Evolutionary conservation across 2,797 vertebrate genomes (phyloP).

Genomic region (Sebastes iracundus): DNA sequence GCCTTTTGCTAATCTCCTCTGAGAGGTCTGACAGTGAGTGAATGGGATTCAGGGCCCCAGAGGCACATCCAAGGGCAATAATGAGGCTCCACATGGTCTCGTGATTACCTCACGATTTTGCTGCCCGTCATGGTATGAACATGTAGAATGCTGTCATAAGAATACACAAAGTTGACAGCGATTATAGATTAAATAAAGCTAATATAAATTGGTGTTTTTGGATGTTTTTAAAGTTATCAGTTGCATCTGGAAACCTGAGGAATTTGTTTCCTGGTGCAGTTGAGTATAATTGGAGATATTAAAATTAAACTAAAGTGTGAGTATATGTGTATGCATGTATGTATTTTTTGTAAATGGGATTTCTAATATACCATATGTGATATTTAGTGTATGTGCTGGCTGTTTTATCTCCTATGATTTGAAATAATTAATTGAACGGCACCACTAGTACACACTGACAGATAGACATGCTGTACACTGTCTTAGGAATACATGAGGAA

Average conservation of each 20-base stretch:
- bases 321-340: background rate
- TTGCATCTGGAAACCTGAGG: background rate
- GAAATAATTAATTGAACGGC: background rate
- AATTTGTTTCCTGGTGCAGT: background rate
- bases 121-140: slow-evolving; percentile 2
- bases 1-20: slow-evolving; percentile 56
- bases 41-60: slow-evolving; percentile 48
- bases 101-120: slow-evolving; percentile 30
- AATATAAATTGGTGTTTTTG: background rate
- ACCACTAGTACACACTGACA: background rate
- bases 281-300: background rate
- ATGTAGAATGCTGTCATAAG: background rate
- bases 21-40: slow-evolving; percentile 55
- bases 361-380: background rate
- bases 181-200: background rate
- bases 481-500: background rate
- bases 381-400: background rate
- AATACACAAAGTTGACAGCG: background rate
- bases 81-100: slow-evolving; percentile 45
- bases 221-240: no score
- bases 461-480: background rate
- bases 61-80: slow-evolving; percentile 59
- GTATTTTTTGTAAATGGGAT: background rate
- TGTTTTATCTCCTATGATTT: background rate
- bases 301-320: background rate